Conservation (phyloP, 2,797 vertebrate species). For the Botia almorhae region DNA sequence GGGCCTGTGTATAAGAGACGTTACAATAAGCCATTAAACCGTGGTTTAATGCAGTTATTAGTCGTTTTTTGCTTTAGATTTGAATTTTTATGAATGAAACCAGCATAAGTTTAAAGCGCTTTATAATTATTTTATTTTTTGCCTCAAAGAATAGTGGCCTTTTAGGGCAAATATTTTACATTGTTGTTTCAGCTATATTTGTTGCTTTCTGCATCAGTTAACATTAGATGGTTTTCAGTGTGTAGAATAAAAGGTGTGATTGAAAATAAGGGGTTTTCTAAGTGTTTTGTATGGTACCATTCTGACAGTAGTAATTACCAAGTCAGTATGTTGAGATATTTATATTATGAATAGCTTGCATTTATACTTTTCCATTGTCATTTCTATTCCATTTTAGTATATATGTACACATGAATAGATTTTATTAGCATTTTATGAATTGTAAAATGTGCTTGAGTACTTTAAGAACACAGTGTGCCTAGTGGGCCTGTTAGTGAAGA, state of each 20-base stretch:
- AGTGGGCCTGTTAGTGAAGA: neutral
- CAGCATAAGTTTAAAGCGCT: neutral
- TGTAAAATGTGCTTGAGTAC: neutral
- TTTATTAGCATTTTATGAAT: constrained; percentile 12
- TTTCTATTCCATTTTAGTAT: neutral
- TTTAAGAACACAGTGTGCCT: constrained; percentile 5
- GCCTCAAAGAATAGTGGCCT: neutral
- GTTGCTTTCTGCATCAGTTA: neutral
- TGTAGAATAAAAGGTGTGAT: neutral
- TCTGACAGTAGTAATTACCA: too few relatives aligned
- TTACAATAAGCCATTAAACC: neutral
- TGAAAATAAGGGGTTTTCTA: neutral
- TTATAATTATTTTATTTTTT: neutral
- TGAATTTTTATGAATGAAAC: neutral
- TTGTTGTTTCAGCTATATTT: neutral
- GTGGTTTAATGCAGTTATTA: neutral
- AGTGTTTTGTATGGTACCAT: neutral
- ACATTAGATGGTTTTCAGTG: neutral
- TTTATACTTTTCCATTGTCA: neutral
- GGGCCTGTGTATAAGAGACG: neutral
- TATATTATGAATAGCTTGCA: neutral
- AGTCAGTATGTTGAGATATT: neutral
- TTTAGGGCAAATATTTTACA: neutral
- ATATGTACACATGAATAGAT: neutral
- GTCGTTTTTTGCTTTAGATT: neutral